phyloP scores from a whole-genome alignment of 2,797 vertebrate genomes.

The Hozukius guyotensis region DNA sequence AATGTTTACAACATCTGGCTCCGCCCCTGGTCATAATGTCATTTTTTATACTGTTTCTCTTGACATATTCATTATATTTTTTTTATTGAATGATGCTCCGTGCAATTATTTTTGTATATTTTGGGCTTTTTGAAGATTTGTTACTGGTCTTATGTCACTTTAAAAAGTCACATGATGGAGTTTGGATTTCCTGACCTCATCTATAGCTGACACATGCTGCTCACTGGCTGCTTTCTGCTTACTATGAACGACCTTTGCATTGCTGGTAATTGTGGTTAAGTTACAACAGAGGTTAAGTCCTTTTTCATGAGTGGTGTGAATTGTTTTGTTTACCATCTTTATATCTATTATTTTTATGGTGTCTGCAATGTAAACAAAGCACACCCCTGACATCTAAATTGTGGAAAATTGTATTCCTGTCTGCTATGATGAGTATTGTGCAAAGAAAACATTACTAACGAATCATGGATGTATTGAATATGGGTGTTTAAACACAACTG shows the following conservation, averaged over 20 bases:
- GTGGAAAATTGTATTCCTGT: background rate
- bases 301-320: background rate
- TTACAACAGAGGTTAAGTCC: background rate
- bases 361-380: background rate
- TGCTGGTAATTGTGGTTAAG: background rate
- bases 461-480: background rate
- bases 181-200: background rate
- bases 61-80: background rate
- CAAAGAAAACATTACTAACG: rapidly evolving
- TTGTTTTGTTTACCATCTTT: background rate
- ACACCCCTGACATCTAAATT: background rate
- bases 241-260: background rate
- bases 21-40: no score
- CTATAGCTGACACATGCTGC: background rate
- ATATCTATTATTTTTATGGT: background rate
- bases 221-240: background rate
- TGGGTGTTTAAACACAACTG: background rate
- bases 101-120: background rate
- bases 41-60: background rate
- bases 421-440: background rate
- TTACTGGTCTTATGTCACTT: background rate
- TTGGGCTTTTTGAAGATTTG: background rate
- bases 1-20: no score
- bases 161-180: background rate
- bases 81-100: background rate